phyloP scores from a whole-genome alignment of 2,113 vertebrate genomes.

The mouse (Mus musculus) region DNA sequence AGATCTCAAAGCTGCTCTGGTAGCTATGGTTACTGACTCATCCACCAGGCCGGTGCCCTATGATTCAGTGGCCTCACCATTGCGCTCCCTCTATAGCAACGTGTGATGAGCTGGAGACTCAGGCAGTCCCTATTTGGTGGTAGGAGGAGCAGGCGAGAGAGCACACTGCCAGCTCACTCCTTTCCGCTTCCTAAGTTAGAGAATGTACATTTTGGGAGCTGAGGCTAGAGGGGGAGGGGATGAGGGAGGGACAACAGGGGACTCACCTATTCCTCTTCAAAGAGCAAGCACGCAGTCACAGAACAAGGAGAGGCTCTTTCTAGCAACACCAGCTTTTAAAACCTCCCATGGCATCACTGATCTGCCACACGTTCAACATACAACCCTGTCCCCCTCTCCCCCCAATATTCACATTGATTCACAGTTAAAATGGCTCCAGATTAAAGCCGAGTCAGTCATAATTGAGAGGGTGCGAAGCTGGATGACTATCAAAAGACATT shows the following conservation, averaged over 20 bases:
- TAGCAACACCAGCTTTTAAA: conserved; percentile 58
- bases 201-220: background rate
- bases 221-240: background rate
- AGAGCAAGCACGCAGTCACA: background rate
- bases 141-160: background rate
- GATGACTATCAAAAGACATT: conserved; percentile 84
- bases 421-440: conserved; percentile 80
- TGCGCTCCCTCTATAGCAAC: conserved; percentile 27
- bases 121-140: conserved; percentile 35
- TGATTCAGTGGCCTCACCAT: conserved; percentile 46
- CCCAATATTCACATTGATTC: conserved; percentile 79
- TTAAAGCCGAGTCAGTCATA: conserved; percentile 77
- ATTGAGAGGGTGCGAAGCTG: conserved; percentile 68
- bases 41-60: conserved; percentile 53
- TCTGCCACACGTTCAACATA: conserved; percentile 77
- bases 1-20: conserved; percentile 61
- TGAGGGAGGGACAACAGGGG: background rate
- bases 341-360: conserved; percentile 63
- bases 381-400: conserved; percentile 64
- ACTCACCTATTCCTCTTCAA: background rate
- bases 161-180: background rate
- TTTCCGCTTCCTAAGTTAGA: conserved; percentile 43
- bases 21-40: conserved; percentile 75
- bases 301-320: conserved; percentile 12
- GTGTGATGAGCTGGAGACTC: conserved; percentile 46